phyloP scores from a whole-genome alignment of 2,797 vertebrate species.

The Alfaro cultratus region DNA sequence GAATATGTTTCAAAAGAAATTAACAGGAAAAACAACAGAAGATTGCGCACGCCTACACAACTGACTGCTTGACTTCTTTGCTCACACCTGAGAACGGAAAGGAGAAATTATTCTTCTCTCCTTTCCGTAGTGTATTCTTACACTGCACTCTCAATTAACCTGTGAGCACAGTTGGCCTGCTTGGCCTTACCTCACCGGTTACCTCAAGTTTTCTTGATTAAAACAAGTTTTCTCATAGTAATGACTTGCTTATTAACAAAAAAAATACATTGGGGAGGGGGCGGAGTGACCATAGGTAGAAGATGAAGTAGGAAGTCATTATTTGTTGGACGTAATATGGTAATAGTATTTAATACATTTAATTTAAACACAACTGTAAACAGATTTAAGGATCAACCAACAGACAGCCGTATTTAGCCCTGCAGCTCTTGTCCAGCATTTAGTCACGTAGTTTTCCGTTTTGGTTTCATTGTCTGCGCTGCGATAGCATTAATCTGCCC shows the following conservation, averaged over 20 bases:
- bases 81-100: constrained; percentile 31
- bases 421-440: too few species aligned
- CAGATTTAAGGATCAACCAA: too few species aligned
- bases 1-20: constrained; percentile 3
- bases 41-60: neutral
- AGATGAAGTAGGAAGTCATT: too few species aligned
- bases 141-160: constrained; percentile 42
- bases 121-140: neutral
- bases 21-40: neutral
- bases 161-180: constrained; percentile 15
- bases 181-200: constrained; percentile 31
- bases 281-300: too few species aligned
- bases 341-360: too few species aligned
- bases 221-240: constrained; percentile 20
- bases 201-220: neutral
- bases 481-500: too few species aligned
- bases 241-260: constrained; percentile 15
- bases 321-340: too few species aligned
- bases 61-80: constrained; percentile 16
- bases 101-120: constrained; percentile 6
- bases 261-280: neutral
- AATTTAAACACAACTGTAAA: too few species aligned
- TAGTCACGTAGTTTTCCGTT: too few species aligned
- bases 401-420: too few species aligned
- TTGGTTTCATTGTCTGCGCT: too few species aligned